Conservation (phyloP, 2,888 invertebrate species). For the Aleiodes alternator region DNA sequence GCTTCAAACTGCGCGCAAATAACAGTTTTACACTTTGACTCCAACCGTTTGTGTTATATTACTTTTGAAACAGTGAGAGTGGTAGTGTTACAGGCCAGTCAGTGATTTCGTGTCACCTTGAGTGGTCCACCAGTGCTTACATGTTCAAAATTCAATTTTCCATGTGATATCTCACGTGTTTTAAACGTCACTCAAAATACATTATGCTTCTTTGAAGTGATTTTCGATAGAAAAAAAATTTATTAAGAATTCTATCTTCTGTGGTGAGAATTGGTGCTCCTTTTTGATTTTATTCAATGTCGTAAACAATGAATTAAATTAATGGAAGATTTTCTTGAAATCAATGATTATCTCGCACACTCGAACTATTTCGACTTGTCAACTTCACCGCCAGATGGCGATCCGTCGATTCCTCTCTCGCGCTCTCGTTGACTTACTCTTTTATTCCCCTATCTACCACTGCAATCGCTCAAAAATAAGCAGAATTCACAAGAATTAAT, state of each 20-base stretch:
- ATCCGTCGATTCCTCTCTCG: no score
- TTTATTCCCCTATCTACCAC: no score
- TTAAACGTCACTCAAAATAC: slow-evolving; percentile 36
- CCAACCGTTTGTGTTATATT: slow-evolving; percentile 54
- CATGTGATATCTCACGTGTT: slow-evolving; percentile 26
- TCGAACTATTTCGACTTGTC: no score
- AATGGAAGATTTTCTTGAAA: no score
- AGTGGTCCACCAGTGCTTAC: slow-evolving; percentile 15
- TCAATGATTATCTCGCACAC: no score
- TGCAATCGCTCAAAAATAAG: no score
- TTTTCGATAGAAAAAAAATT: neutral
- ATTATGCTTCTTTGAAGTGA: slow-evolving; percentile 23
- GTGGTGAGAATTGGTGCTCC: no score
- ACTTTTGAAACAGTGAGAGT: slow-evolving; percentile 34
- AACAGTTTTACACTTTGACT: slow-evolving; percentile 66
- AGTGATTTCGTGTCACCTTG: slow-evolving; percentile 17
- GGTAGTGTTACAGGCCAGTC: slow-evolving; percentile 23
- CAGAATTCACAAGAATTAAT: no score
- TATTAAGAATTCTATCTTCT: neutral
- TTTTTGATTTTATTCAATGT: no score
- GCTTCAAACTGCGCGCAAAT: slow-evolving; percentile 57
- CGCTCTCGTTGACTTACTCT: no score
- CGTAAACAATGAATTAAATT: no score
- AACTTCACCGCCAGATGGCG: no score
- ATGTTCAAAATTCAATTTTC: slow-evolving; percentile 41